Evolutionary conservation across 2,888 invertebrate genomes (phyloP), one percentile per base, ranked within the genome.

Genomic region (Heliconius sara): DNA sequence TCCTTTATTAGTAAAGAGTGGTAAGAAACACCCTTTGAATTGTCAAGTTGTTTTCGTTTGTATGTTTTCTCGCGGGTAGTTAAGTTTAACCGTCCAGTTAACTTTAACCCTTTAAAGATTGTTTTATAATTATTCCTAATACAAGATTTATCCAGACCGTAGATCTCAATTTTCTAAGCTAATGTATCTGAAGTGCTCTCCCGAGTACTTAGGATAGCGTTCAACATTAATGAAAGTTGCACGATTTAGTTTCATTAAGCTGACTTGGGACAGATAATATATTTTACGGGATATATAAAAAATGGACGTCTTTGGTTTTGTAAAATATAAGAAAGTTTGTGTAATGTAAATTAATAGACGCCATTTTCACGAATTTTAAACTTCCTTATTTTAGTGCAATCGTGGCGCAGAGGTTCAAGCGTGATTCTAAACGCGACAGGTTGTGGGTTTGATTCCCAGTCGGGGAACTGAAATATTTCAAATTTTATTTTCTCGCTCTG

Each of bases 191-290:
- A 73, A 79, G 79, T 77, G 76, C 79, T 52, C 76, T 72, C 72
- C 67, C 39, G 79, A 34, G 66, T 72, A 67, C 72, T 72, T 76
- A 57, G 65, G 52, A 76, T 52, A 16, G 27, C 76, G 65, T 76
- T 72, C 66, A 67, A 73, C 52, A 76, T 67, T 77, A 79, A 77
- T 79, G 72, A 79, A 76, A 77, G 76, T 76, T 67, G 22, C 30
- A 67, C 79, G 72, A 76, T 79, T 77, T 77, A 72, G 65, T 72
- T 79, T 77, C 76, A 77, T 79, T 79, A 68, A 67, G 12, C 27
- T 66, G 63, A 75, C 78, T 68, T 66, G 30, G 34, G 68, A 52
- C 47, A 47, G 30, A 72, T 27, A 7, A 10, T 75, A 47, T 43
- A 70, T 43, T 70, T 27, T 47, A 47, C 25, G 25, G 3, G 70